phyloP scores from a whole-genome alignment of 2,888 invertebrate species.

The Aleiodes testaceus region DNA sequence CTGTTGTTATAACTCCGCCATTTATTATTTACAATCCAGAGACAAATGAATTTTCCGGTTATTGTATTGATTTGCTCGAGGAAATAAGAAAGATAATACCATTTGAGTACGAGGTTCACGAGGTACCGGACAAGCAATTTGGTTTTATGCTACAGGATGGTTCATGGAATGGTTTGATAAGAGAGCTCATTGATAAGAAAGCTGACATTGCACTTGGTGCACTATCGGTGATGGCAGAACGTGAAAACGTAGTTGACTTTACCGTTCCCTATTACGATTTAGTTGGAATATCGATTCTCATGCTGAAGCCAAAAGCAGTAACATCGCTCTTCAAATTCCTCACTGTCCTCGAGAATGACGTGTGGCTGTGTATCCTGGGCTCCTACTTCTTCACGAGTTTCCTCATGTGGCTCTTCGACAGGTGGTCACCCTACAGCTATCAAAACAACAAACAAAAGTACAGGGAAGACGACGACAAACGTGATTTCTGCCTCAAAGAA shows the following conservation, averaged over 20 bases:
- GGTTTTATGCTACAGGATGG: constrained; percentile 92
- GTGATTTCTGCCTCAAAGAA: constrained; percentile 96
- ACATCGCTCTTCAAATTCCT: constrained; percentile 97
- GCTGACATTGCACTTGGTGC: constrained; percentile 96
- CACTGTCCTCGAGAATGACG: constrained; percentile 95
- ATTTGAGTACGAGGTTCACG: constrained; percentile 92
- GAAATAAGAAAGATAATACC: constrained; percentile 80
- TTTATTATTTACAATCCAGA: constrained; percentile 84
- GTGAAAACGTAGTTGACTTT: constrained; percentile 97
- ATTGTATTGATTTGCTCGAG: constrained; percentile 95
- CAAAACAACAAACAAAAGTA: constrained; percentile 95
- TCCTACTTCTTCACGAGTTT: constrained; percentile 96
- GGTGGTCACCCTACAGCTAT: constrained; percentile 97
- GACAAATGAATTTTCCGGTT: constrained; percentile 78
- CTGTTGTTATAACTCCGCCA: constrained; percentile 89
- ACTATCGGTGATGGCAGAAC: constrained; percentile 96
- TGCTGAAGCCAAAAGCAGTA: constrained; percentile 90
- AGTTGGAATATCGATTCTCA: constrained; percentile 96
- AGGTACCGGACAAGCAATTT: constrained; percentile 86
- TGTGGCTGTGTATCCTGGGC: constrained; percentile 96
- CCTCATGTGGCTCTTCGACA: constrained; percentile 96
- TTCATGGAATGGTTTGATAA: constrained; percentile 90
- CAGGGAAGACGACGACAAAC: constrained; percentile 92
- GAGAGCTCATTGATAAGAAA: constrained; percentile 85
- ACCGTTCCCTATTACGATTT: constrained; percentile 98